phyloP scores from a whole-genome alignment of 2,888 invertebrate genomes.

The Acrobasis repandana region DNA sequence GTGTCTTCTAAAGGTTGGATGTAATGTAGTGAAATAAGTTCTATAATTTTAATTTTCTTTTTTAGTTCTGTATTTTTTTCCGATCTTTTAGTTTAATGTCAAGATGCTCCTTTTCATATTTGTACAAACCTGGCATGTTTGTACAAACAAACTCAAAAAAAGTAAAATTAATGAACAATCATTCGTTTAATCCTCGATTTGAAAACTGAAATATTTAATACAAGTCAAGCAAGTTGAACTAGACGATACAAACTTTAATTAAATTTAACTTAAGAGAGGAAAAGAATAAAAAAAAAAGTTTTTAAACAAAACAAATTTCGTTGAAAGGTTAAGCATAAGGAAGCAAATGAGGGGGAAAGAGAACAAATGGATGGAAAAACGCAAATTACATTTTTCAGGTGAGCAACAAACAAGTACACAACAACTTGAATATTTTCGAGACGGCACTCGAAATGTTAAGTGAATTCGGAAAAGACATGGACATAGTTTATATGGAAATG shows the following conservation, averaged over 20 bases:
- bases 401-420: conserved; percentile 55
- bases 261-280: conserved; percentile 38
- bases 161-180: neutral
- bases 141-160: too few relatives aligned
- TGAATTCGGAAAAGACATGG: conserved; percentile 56
- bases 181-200: neutral
- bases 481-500: too few relatives aligned
- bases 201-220: conserved; percentile 1
- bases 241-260: conserved; percentile 38
- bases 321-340: conserved; percentile 43
- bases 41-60: too few relatives aligned
- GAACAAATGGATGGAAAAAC: conserved; percentile 48
- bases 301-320: conserved; percentile 42
- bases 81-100: too few relatives aligned
- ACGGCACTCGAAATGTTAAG: conserved; percentile 66
- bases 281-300: conserved; percentile 43
- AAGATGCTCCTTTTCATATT: too few relatives aligned
- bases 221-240: conserved; percentile 1
- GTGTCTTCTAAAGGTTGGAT: too few relatives aligned
- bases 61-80: too few relatives aligned
- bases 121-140: too few relatives aligned
- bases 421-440: conserved; percentile 62
- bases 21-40: too few relatives aligned
- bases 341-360: conserved; percentile 51
- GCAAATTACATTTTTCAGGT: conserved; percentile 64